Percentiles rank a stretch among this genome's conserved stretches.
Conservation (phyloP, 2,888 invertebrate species). For the Melanostoma scalare region DNA sequence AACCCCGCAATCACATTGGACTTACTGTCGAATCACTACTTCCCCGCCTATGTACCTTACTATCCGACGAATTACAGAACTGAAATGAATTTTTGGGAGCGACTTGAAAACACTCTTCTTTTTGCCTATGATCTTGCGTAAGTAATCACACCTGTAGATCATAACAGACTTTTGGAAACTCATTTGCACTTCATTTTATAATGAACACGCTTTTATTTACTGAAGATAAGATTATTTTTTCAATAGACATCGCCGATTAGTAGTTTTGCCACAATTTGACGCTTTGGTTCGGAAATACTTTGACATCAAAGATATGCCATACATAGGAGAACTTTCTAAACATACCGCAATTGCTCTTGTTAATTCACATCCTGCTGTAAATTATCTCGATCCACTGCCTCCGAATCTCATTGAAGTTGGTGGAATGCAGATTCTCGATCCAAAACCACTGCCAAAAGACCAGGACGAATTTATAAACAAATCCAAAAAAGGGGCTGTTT, state of each 20-base stretch:
- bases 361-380: conserved; percentile 78
- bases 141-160: conserved; percentile 14
- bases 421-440: conserved; percentile 79
- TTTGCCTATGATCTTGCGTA: conserved; percentile 70
- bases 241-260: background rate
- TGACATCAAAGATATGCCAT: conserved; percentile 69
- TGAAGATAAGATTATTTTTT: background rate
- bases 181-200: background rate
- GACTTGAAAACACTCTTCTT: conserved; percentile 73
- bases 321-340: conserved; percentile 72
- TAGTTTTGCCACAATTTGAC: conserved; percentile 67
- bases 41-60: conserved; percentile 74
- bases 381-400: conserved; percentile 78
- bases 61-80: conserved; percentile 59
- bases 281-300: conserved; percentile 58
- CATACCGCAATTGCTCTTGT: conserved; percentile 76
- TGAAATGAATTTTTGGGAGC: conserved; percentile 74
- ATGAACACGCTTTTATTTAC: too few relatives aligned
- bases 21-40: conserved; percentile 74
- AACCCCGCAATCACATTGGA: conserved; percentile 70
- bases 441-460: conserved; percentile 74
- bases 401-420: conserved; percentile 80
- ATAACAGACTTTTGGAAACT: too few relatives aligned
- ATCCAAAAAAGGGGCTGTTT: too few relatives aligned
- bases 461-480: too few relatives aligned